Conservation (phyloP, 2,797 vertebrate genomes). For the Xenops minutus region DNA sequence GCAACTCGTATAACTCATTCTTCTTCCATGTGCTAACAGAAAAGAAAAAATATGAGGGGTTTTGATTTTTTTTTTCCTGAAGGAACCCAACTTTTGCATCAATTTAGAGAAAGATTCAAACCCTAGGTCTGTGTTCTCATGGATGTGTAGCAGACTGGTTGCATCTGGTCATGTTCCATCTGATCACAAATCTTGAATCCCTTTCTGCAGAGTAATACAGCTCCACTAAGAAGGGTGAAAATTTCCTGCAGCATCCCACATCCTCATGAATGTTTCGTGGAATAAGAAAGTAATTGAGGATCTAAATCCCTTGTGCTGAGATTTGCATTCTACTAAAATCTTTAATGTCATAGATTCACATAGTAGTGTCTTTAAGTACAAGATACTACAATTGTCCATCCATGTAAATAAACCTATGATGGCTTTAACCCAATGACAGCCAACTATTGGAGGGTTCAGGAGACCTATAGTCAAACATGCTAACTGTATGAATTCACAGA, state of each 20-base stretch:
- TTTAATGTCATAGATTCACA: not conserved
- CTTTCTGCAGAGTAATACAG: not conserved
- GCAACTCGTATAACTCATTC: not conserved
- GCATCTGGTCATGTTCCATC: not conserved
- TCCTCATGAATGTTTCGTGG: not conserved
- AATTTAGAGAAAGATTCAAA: not conserved
- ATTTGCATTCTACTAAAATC: not conserved
- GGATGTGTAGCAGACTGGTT: not conserved
- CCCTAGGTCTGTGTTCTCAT: not conserved
- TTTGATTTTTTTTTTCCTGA: not conserved
- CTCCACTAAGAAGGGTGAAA: not conserved
- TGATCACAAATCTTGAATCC: not conserved
- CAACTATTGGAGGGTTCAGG: not conserved
- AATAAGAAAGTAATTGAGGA: not conserved
- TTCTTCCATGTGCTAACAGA: accelerated
- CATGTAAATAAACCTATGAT: not conserved
- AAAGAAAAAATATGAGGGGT: not conserved
- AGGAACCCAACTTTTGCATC: accelerated
- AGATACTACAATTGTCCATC: not conserved
- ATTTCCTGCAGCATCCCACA: not conserved
- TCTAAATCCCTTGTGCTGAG: not conserved
- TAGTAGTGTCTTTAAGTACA: not conserved
- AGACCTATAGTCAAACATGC: not conserved
- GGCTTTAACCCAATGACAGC: not conserved
- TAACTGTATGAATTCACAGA: not conserved